Conservation (phyloP, 2,797 vertebrate species). For the Anguilla pacifica region DNA sequence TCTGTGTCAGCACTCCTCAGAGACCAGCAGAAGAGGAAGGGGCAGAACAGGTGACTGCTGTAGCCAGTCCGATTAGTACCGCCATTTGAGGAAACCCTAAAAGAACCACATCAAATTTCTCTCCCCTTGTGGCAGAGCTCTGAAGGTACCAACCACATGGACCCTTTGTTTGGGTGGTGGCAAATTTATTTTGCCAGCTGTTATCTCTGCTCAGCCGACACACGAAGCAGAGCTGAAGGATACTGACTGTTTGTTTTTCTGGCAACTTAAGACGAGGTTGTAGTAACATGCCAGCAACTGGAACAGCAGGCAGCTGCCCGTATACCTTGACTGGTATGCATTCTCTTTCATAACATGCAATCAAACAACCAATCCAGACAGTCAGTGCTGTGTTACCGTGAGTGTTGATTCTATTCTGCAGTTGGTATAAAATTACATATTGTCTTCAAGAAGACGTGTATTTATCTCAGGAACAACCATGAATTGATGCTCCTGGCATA, state of each 20-base stretch:
- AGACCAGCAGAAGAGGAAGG: not conserved
- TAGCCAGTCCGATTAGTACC: not conserved
- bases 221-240: not conserved
- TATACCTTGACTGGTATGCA: constrained; percentile 33
- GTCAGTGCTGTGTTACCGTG: not conserved
- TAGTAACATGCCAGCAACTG: constrained; percentile 29
- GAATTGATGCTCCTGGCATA: not conserved
- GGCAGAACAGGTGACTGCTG: not conserved
- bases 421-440: not conserved
- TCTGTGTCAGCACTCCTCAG: constrained; percentile 2
- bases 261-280: constrained; percentile 3
- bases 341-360: constrained; percentile 39
- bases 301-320: constrained; percentile 43
- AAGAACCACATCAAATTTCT: not conserved
- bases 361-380: constrained; percentile 42
- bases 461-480: not conserved
- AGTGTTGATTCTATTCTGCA: not conserved
- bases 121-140: not conserved
- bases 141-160: not conserved
- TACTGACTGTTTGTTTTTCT: constrained; percentile 14
- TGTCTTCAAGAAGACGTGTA: not conserved
- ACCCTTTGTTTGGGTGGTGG: not conserved
- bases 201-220: constrained; percentile 1
- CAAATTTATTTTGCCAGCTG: constrained; percentile 15
- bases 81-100: not conserved